Percentiles rank a stretch among this genome's conserved stretches.
These are phyloP conservation scores for Pachydiplax longipennis DNA, from an alignment of 2,888 invertebrate species.

Conservation along the genomic window DNA sequence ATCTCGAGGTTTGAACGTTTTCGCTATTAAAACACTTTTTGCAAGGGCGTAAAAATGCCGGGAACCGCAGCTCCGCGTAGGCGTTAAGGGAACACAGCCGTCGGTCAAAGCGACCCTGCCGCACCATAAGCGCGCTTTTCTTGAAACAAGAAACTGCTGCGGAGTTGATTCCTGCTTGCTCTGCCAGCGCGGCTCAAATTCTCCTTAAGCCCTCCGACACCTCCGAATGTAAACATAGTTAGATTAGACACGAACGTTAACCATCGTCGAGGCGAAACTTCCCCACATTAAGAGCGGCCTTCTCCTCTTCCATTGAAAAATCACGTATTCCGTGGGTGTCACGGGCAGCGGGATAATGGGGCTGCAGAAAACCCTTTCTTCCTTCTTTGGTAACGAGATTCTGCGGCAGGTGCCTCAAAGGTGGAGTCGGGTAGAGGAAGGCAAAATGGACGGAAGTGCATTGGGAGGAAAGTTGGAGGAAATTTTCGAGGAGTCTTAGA, in stretches of 20 bases:
- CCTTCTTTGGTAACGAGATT: conserved; percentile 37
- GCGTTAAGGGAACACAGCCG: no score
- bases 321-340: conserved; percentile 26
- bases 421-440: neutral
- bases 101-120: no score
- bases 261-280: neutral
- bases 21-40: no score
- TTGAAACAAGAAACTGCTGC: no score
- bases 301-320: conserved; percentile 23
- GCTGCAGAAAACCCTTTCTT: conserved; percentile 24
- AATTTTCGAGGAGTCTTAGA: no score
- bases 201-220: neutral
- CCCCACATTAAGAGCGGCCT: neutral
- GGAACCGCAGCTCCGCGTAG: no score
- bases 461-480: neutral
- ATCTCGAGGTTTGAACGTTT: no score
- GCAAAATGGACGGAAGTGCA: no score
- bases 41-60: no score
- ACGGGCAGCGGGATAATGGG: conserved; percentile 17
- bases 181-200: neutral
- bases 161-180: neutral
- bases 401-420: conserved; percentile 31
- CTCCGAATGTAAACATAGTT: neutral
- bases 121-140: no score
- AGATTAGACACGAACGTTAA: neutral